Evolutionary conservation across 2,113 vertebrate genomes (phyloP), one percentile per base, ranked within the genome.

Genomic region (Oreochromis spilurus): DNA sequence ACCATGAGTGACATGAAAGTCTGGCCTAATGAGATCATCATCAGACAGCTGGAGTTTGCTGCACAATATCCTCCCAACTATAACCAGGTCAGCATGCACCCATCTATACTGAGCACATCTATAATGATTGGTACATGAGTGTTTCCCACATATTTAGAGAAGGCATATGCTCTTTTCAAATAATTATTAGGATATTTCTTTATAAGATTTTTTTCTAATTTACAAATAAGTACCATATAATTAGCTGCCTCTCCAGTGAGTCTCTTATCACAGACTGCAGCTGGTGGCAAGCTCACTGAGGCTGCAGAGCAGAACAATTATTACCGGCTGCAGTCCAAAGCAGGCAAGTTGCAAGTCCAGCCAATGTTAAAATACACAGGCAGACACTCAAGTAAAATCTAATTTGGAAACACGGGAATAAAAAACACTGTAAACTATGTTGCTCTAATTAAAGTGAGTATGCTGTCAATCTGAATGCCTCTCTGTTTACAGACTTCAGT

Each of bases 11-110:
- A 45, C 1, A 94, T 87, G 82, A 83, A 88, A 2, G 97, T 98
- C 57, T 93, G 97, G 3, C 98, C 98, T 26, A 99, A 98, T 1
- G 97, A 99, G 52, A 96, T 99, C 26, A 95, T 99, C 92, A 96
- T 99, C 86, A 96, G 91, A 57, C 97, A 98, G 90, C 96, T 99
- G 90, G 99, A 99, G 93, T 98, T 98, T 1, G 98, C 97, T 1
- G 94, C 97, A 1, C 96, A 96, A 52, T 99, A 99, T 90, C 99
- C 99, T 8, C 97, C 98, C 0, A 96, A 96, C 29, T 99, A 97
- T 70, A 95, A 99, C 94, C 94, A 96, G 96, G 99, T 99, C 55
- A 91, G 96, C 55, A 36, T 38, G 16, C 43, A 77, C 16, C 26
- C 3, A 7, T n/a, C 24, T 31, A 10, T 52, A 52, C 26, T 77